phyloP scores from a whole-genome alignment of 1,140 invertebrate genomes.

The Orchestia grillus region DNA sequence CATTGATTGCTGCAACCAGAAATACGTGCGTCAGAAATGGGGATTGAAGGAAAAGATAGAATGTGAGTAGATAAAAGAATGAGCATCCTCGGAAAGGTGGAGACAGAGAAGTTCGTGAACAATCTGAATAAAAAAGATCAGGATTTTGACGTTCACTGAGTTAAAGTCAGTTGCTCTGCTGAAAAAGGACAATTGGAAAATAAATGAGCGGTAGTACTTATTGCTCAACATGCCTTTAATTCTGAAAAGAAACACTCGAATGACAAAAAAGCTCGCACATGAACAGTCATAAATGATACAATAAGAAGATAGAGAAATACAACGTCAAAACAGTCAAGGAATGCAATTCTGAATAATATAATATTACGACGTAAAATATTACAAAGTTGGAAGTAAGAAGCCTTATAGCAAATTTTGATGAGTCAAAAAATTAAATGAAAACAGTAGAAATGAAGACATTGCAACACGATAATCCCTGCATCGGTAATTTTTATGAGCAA shows the following conservation, averaged over 20 bases:
- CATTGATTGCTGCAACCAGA: constrained; percentile 62
- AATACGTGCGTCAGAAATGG: background rate
- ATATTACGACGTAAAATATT: no score
- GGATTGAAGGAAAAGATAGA: background rate
- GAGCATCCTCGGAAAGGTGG: background rate
- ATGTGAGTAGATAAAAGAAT: background rate
- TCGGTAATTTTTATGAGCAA: background rate
- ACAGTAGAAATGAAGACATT: background rate
- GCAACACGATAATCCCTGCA: background rate
- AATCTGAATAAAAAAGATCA: background rate
- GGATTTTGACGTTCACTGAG: background rate
- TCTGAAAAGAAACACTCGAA: no score
- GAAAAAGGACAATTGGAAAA: background rate
- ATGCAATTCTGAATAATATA: no score
- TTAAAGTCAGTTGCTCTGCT: background rate
- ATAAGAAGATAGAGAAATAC: no score
- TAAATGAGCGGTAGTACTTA: background rate
- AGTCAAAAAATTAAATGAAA: no score
- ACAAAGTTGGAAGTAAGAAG: no score
- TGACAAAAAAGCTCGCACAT: no score
- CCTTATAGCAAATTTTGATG: no score
- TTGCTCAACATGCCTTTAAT: no score
- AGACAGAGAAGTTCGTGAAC: background rate
- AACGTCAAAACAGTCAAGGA: no score
- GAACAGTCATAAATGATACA: no score